Base-by-base conservation (phyloP, 2,113 vertebrate species). In the Lates calcarifer region DNA sequence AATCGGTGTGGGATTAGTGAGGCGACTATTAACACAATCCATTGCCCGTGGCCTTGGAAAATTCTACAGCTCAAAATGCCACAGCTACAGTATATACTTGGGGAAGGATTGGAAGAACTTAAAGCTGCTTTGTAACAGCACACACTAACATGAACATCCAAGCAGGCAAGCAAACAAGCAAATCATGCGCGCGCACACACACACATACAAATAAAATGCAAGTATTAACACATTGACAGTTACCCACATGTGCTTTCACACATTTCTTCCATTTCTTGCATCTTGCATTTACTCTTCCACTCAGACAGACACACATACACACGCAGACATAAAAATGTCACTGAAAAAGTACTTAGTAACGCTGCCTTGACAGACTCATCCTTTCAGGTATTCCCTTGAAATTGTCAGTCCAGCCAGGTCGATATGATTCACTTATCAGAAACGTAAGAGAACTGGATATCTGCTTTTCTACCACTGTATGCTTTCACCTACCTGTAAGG, bases 401-500 rank as follows among this genome's bases (percentile, higher is more conserved):
- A 81, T 33, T 82, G 63, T 84, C 81, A 79, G 74, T 75, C 18
- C 6, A 51, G 66, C 13, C 72, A 66, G 55, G 28, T 77, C 51
- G 69, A 77, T 83, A 73, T 62, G 58, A 88, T 67, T 76, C 43
- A 79, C 26, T 33, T 61, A 31, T 84, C 49, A 61, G n/a, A 58
- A 47, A 39, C n/a, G n/a, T 17, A 51, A 37, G 26, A 74, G 3
- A 61, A 33, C 61, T 29, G 28, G 24, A 57, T 64, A 71, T 71
- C 29, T 55, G 18, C 33, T 51, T 69, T 29, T 28, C 22, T n/a
- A 15, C 20, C 49, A 29, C 45, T 65, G 55, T 13, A 61, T 35
- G 56, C 33, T 39, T 77, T 58, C 60, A 75, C 89, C 35, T 89
- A 99, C 98, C 96, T 99, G 97, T 72, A 99, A 95, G 39, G 97